Conservation (phyloP, 1,140 invertebrate genomes). For the Psilanteris sp. region DNA sequence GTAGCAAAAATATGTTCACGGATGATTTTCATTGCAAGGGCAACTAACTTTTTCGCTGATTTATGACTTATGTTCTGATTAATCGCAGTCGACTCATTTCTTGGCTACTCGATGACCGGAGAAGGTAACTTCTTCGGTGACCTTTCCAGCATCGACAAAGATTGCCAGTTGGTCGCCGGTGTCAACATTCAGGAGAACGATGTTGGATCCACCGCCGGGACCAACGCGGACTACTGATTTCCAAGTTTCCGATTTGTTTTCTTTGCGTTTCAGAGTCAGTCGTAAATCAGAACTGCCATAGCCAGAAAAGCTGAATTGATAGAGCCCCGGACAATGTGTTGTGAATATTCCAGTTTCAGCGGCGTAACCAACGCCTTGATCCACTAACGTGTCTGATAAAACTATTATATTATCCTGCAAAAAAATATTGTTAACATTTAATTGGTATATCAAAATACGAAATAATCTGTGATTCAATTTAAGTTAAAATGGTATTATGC, state of each 20-base stretch:
- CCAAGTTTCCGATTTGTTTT: slow-evolving; percentile 73
- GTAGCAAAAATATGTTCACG: too few relatives aligned
- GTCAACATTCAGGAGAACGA: slow-evolving; percentile 74
- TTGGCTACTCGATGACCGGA: slow-evolving; percentile 77
- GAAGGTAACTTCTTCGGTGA: slow-evolving; percentile 73
- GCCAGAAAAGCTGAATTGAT: slow-evolving; percentile 80
- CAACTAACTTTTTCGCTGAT: not conserved
- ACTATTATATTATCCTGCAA: slow-evolving; percentile 68
- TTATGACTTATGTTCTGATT: not conserved
- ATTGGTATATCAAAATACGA: too few relatives aligned
- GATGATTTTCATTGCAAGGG: too few relatives aligned
- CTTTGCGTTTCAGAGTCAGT: slow-evolving; percentile 75
- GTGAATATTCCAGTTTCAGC: slow-evolving; percentile 79
- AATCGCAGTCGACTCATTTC: slow-evolving; percentile 64
- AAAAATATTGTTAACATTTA: too few relatives aligned
- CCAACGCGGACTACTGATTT: slow-evolving; percentile 67
- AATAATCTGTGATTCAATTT: too few relatives aligned
- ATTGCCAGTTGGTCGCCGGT: slow-evolving; percentile 76
- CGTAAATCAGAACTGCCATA: slow-evolving; percentile 72
- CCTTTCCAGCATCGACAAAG: slow-evolving; percentile 73
- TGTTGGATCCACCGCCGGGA: slow-evolving; percentile 74
- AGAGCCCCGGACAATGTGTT: slow-evolving; percentile 80
- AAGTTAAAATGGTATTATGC: too few relatives aligned
- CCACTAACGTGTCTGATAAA: slow-evolving; percentile 71
- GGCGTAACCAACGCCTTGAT: slow-evolving; percentile 79